Percentiles rank a stretch among this genome's conserved stretches.
Conservation (phyloP, 2,797 vertebrate genomes). For the Picus viridis region DNA sequence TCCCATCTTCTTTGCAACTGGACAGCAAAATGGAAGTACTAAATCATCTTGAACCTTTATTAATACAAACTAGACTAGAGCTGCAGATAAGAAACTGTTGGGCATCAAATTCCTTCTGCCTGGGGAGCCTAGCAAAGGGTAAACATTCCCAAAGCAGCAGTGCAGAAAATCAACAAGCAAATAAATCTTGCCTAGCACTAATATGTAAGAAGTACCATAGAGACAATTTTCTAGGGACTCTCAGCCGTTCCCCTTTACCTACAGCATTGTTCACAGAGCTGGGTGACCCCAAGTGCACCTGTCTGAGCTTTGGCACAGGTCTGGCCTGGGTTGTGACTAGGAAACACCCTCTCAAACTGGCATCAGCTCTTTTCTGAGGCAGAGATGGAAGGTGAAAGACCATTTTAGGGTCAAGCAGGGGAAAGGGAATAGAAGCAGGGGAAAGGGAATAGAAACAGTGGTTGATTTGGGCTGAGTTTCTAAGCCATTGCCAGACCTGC, state of each 20-base stretch:
- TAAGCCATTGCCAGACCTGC: neutral
- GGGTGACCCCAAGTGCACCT: neutral
- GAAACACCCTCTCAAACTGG: neutral
- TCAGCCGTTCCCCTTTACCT: neutral
- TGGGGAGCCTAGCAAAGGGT: neutral
- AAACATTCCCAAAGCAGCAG: neutral
- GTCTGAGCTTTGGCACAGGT: neutral
- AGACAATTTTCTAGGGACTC: neutral
- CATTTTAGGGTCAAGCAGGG: neutral
- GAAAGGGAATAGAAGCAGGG: neutral
- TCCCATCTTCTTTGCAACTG: neutral
- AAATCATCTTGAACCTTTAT: conserved; percentile 13
- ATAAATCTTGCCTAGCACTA: conserved; percentile 31
- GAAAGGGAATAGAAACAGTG: neutral
- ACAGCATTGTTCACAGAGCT: neutral
- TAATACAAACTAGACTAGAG: neutral
- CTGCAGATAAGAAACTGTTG: neutral
- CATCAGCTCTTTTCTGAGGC: neutral
- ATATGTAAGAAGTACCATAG: neutral
- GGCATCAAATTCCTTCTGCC: neutral
- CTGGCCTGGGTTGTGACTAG: neutral
- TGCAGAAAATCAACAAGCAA: conserved; percentile 35
- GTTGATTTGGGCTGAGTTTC: neutral
- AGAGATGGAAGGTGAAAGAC: neutral
- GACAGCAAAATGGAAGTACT: neutral